Evolutionary conservation across 2,113 vertebrate genomes (phyloP), one percentile per base, ranked within the genome.

Genomic region (Xenus cinereus): DNA sequence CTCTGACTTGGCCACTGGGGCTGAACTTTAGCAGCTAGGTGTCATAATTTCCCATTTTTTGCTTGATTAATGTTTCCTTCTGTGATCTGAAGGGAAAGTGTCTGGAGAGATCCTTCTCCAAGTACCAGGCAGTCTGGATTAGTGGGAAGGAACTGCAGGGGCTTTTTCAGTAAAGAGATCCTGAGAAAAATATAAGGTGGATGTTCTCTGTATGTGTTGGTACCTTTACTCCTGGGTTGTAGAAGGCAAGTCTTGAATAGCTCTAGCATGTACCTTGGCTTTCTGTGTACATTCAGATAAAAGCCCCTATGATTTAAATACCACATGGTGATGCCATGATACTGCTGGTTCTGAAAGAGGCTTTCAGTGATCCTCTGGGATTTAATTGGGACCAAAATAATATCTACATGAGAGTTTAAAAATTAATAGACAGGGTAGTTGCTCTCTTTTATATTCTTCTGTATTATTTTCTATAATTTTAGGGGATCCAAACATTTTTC

Each of bases 21-120:
- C 96, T 97, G 97, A 98, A 97, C 95, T 96, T 97, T 95, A 84
- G 85, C 95, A 96, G 95, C 95, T 96, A 93, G 96, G 96, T 98
- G 98, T 98, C 98, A 98, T 98, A 97, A 98, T 98, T 98, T 98
- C 98, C 98, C 98, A 98, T 98, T 97, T 98, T 98, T 97, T 96
- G 39, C 95, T 97, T 98, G 97, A 98, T 98, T 98, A 97, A 98
- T 98, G 82, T 97, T 98, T 98, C 97, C 98, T 97, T 97, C 98
- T 87, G 91, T 97, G 96, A 97, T 97, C 96, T 96, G 95, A 97
- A 97, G 87, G 93, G 97, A 97, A 98, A 97, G 91, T 91, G 87
- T 96, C 96, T 96, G 94, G 93, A 97, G 97, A 94, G 90, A 96
- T 97, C 89, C 95, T 95, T 96, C 93, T 81, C 56, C 88, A 51